Conservation (phyloP, 1,140 invertebrate genomes). For the Euborellia annulipes region DNA sequence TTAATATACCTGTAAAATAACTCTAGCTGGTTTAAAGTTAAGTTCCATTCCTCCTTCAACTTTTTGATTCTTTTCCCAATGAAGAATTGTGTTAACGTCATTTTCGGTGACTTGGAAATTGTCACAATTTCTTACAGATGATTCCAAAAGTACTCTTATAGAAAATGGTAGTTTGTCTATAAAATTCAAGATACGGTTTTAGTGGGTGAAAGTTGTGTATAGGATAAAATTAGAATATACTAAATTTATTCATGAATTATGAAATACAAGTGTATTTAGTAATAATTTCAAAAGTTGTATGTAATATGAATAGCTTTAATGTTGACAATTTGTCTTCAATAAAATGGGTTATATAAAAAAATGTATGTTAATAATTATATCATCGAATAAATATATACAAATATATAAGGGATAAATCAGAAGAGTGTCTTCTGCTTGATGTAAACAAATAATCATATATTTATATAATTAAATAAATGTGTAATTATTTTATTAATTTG, state of each 20-base stretch:
- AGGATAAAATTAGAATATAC: constrained; percentile 1
- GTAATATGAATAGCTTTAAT: neutral
- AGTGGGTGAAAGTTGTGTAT: constrained; percentile 5
- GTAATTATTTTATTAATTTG: no score
- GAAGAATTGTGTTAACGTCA: constrained; percentile 83
- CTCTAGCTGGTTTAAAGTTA: constrained; percentile 87
- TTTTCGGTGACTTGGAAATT: constrained; percentile 73
- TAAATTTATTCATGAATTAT: neutral
- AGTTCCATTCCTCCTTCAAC: constrained; percentile 68
- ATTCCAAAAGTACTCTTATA: constrained; percentile 84
- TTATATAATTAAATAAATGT: no score
- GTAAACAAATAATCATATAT: no score
- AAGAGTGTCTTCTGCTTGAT: no score
- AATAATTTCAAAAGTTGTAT: constrained; percentile 1
- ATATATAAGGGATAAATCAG: no score
- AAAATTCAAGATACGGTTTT: constrained; percentile 21
- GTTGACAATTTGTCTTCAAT: neutral
- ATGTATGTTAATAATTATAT: neutral
- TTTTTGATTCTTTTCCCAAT: constrained; percentile 70
- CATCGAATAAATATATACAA: no score
- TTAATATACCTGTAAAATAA: constrained; percentile 70
- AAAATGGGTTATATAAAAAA: neutral
- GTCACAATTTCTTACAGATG: constrained; percentile 91
- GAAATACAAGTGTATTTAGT: neutral
- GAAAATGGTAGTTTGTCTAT: constrained; percentile 77